Conservation (phyloP, 2,888 invertebrate species). For the Cosmia trapezina region DNA sequence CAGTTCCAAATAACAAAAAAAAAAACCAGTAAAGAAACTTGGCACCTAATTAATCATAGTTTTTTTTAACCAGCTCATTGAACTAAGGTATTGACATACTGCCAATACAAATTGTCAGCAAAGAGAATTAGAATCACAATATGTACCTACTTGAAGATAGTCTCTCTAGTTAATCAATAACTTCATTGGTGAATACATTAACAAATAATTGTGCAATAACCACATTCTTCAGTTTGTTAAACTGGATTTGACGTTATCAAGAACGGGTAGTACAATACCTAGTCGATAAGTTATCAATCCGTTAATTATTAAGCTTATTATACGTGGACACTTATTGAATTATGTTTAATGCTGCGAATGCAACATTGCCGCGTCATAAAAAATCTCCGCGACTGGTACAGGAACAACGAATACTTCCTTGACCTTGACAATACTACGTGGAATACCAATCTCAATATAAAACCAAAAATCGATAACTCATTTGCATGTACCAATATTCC, state of each 20-base stretch:
- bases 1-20: not conserved
- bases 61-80: slow-evolving; percentile 14
- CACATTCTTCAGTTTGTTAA: not conserved
- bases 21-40: slow-evolving; percentile 15
- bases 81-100: slow-evolving; percentile 25
- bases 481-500: slow-evolving; percentile 15
- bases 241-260: slow-evolving; percentile 14
- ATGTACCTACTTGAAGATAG: no score
- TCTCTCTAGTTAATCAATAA: not conserved
- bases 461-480: slow-evolving; percentile 35
- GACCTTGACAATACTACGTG: slow-evolving; percentile 58
- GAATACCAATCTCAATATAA: slow-evolving; percentile 17
- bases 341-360: slow-evolving; percentile 25
- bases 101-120: slow-evolving; percentile 21
- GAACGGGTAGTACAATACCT: slow-evolving; percentile 15
- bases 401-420: slow-evolving; percentile 46
- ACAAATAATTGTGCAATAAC: slow-evolving; percentile 51
- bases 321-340: slow-evolving; percentile 26
- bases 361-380: slow-evolving; percentile 61
- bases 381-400: slow-evolving; percentile 27
- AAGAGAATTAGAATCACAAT: not conserved
- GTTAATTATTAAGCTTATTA: slow-evolving; percentile 36
- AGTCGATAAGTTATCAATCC: slow-evolving; percentile 2
- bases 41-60: slow-evolving; percentile 7
- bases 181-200: slow-evolving; percentile 23